A percentile compares a stretch with the other conserved stretches of the same genome.
Conservation (phyloP, 2,113 vertebrate genomes). For the Tylochromis polylepis region DNA sequence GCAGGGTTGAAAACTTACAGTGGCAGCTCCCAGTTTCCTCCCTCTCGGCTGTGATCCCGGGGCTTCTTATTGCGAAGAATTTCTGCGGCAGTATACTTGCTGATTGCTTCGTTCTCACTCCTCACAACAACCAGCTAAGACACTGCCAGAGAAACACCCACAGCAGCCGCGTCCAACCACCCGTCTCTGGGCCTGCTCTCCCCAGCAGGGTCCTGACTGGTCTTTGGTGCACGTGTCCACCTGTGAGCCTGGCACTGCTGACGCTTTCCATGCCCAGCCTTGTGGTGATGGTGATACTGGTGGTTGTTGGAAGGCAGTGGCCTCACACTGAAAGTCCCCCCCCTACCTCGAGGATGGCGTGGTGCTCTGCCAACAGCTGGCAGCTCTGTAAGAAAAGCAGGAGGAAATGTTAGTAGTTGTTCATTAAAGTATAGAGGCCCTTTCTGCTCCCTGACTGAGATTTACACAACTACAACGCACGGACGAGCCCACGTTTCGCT, state of each 20-base stretch:
- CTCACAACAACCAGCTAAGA: constrained; percentile 99
- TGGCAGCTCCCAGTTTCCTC: not conserved
- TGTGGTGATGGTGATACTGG: not conserved
- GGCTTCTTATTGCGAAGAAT: constrained; percentile 83
- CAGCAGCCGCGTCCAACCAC: constrained; percentile 72
- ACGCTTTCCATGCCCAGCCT: not conserved
- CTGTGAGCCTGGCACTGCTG: constrained; percentile 1
- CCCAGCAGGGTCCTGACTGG: not conserved
- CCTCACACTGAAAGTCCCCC: not conserved
- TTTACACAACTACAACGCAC: constrained; percentile 11
- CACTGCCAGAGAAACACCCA: constrained; percentile 99
- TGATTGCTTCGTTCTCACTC: constrained; percentile 96
- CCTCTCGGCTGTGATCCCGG: not conserved
- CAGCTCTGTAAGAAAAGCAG: constrained; percentile 28
- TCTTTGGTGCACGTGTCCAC: not conserved
- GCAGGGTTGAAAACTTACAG: constrained; percentile 13
- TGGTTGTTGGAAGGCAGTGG: not conserved
- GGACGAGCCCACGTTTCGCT: not conserved
- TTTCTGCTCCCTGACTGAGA: not conserved
- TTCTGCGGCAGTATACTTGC: constrained; percentile 99
- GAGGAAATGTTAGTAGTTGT: not conserved
- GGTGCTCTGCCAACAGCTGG: not conserved
- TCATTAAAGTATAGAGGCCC: not conserved
- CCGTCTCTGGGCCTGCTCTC: not conserved
- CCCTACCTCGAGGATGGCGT: not conserved